Conservation (phyloP, 2,113 vertebrate genomes). For the Takifugu flavidus region DNA sequence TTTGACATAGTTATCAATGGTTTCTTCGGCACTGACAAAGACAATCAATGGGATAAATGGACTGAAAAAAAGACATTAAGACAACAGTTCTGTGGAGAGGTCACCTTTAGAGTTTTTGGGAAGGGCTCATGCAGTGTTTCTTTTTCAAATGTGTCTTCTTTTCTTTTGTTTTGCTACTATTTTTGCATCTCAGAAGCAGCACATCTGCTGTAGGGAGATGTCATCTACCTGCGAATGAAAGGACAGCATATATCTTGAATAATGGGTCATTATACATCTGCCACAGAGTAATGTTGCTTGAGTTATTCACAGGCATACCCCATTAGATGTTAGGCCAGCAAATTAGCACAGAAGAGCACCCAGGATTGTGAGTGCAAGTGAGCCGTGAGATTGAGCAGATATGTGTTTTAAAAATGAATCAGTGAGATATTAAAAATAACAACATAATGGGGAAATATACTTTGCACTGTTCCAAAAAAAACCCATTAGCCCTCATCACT, state of each 20-base stretch:
- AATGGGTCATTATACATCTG: conserved; percentile 74
- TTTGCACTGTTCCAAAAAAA: too few species aligned
- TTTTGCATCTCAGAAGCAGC: conserved; percentile 27
- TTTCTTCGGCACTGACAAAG: conserved; percentile 39
- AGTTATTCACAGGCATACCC: conserved; percentile 68
- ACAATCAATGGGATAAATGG: conserved; percentile 17
- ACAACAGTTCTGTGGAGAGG: neutral
- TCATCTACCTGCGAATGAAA: conserved; percentile 39
- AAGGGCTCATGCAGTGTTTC: neutral
- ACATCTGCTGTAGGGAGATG: conserved; percentile 25
- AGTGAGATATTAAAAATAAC: conserved; percentile 63
- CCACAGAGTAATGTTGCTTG: conserved; percentile 62
- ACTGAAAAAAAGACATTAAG: conserved; percentile 17
- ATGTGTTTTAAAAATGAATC: conserved; percentile 56
- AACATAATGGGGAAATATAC: conserved; percentile 1
- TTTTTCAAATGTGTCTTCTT: neutral
- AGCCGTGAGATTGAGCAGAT: conserved; percentile 44
- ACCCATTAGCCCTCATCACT: too few species aligned
- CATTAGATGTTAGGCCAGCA: conserved; percentile 68
- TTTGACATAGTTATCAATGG: conserved; percentile 48
- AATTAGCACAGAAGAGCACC: conserved; percentile 57
- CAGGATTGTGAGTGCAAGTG: conserved; percentile 35
- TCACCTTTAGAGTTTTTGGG: too few species aligned
- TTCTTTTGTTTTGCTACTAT: neutral
- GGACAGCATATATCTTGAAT: conserved; percentile 61